Conservation (phyloP, 2,888 invertebrate genomes). For the Luperina nickerlii region DNA sequence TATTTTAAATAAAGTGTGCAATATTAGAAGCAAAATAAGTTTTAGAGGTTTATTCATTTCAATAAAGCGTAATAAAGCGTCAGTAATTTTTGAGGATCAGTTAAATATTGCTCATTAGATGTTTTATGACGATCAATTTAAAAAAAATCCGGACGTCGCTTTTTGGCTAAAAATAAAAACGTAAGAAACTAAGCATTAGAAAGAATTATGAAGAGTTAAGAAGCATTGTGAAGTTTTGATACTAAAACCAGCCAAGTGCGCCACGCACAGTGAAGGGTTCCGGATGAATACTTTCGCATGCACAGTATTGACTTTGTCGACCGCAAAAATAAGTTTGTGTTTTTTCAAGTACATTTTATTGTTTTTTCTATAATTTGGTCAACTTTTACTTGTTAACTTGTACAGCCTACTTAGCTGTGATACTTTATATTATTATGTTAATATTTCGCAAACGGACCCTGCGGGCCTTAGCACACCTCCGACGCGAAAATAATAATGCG, state of each 20-base stretch:
- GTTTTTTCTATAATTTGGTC: not conserved
- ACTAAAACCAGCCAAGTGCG: not conserved
- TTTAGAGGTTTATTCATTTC: not conserved
- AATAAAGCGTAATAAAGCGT: not conserved
- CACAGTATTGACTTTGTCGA: not conserved
- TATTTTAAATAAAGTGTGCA: too few species aligned
- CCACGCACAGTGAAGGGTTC: not conserved
- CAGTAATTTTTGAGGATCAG: not conserved
- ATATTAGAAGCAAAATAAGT: not conserved
- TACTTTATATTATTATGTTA: constrained; percentile 2
- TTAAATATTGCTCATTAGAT: not conserved
- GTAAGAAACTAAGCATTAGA: constrained; percentile 27
- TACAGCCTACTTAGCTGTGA: not conserved
- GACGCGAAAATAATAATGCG: too few species aligned
- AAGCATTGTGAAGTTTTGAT: constrained; percentile 12
- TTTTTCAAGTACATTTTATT: not conserved
- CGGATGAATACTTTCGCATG: not conserved
- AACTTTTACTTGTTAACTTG: not conserved
- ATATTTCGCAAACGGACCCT: not conserved
- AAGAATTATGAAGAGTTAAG: not conserved
- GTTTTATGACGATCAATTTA: not conserved
- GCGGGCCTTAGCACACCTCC: too few species aligned
- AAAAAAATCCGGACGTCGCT: not conserved
- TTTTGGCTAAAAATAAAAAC: not conserved
- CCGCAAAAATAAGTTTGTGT: not conserved